A percentile compares a stretch with the other conserved stretches of the same genome.
These are phyloP conservation scores for Bursaphelenchus okinawaensis DNA, from an alignment of 2,888 invertebrate species.

Conservation along the genomic window DNA sequence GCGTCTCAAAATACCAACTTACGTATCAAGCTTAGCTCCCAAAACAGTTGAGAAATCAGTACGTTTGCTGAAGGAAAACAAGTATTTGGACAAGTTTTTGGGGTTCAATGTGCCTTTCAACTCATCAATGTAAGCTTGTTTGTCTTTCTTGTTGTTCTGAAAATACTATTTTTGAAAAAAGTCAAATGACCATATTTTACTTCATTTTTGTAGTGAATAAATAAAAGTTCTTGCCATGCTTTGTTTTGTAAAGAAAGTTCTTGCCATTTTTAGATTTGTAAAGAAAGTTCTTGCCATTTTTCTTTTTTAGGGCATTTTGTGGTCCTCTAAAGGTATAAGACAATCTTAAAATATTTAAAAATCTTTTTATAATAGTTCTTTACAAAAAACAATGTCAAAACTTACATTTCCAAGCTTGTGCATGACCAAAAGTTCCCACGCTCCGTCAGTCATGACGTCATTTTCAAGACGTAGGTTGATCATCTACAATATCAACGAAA, in stretches of 20 bases:
- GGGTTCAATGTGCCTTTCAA: conserved; percentile 53
- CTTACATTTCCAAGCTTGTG: conserved; percentile 79
- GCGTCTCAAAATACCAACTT: background rate
- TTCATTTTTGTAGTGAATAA: too few species aligned
- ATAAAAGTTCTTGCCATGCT: too few species aligned
- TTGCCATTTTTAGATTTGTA: too few species aligned
- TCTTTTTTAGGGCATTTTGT: too few species aligned
- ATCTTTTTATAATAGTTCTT: background rate
- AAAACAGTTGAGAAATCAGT: conserved; percentile 49
- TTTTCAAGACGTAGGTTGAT: conserved; percentile 77
- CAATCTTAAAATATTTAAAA: too few species aligned
- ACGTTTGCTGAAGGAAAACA: conserved; percentile 48
- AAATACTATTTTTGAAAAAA: conserved; percentile 13
- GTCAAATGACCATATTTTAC: too few species aligned
- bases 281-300: too few species aligned
- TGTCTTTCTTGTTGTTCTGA: conserved; percentile 59
- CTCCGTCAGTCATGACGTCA: conserved; percentile 73
- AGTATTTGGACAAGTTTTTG: conserved; percentile 47
- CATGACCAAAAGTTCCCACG: conserved; percentile 79
- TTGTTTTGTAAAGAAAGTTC: too few species aligned
- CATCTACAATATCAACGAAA: conserved; percentile 10
- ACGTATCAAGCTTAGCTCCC: conserved; percentile 55
- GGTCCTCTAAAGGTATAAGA: too few species aligned
- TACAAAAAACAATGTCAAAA: background rate
- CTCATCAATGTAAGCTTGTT: conserved; percentile 40